Evolutionary conservation across 1,140 invertebrate species (phyloP).

Genomic region (Trichomalopsis sarcophagae): DNA sequence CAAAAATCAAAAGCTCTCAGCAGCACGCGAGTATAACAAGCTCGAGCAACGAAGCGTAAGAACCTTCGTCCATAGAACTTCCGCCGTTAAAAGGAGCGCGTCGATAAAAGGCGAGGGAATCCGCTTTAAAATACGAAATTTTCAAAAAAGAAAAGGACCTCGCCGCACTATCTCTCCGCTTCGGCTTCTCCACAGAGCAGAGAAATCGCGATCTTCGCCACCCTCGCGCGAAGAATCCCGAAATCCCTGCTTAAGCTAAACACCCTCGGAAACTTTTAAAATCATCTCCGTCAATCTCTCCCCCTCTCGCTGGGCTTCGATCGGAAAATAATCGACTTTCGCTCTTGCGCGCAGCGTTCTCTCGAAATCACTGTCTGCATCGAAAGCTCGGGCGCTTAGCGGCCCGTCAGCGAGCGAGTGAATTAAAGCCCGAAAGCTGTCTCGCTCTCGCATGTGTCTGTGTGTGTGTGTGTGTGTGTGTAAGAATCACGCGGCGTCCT

Average conservation of each 20-base stretch:
- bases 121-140: not conserved
- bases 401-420: not conserved
- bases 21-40: not conserved
- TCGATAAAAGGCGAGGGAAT: not conserved
- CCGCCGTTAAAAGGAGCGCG: too few relatives aligned
- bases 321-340: slow-evolving; percentile 1
- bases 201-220: not conserved
- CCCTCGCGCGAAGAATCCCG: not conserved
- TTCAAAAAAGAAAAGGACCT: not conserved
- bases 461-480: not conserved
- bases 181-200: not conserved
- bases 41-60: too few relatives aligned
- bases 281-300: not conserved
- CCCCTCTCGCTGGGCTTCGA: not conserved
- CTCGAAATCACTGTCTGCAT: not conserved
- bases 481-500: not conserved
- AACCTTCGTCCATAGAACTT: too few relatives aligned
- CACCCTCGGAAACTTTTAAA: not conserved
- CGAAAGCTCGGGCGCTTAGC: not conserved
- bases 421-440: not conserved
- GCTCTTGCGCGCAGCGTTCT: not conserved
- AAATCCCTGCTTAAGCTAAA: not conserved
- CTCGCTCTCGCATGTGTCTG: not conserved
- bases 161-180: not conserved
- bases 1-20: not conserved